Evolutionary conservation across 2,113 vertebrate genomes (phyloP).

Genomic region (Ictidomys tridecemlineatus): DNA sequence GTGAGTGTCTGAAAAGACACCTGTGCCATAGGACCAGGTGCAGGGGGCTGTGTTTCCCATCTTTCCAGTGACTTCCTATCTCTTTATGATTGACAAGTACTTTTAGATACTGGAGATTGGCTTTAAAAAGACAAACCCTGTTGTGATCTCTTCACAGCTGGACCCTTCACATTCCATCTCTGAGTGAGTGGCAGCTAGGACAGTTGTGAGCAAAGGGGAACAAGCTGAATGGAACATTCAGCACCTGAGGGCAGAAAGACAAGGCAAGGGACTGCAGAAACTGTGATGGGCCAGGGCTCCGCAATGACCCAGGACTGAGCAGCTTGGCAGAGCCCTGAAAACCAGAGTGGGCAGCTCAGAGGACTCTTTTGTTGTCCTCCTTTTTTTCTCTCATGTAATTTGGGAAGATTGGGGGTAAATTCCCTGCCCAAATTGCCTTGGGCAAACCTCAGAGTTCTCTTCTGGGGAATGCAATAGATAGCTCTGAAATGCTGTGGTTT

Average conservation of each 20-base stretch:
- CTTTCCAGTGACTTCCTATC: conserved; percentile 48
- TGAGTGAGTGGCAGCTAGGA: neutral
- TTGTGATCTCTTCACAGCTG: conserved; percentile 28
- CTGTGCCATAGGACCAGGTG: neutral
- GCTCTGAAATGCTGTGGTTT: neutral
- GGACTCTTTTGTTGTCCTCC: neutral
- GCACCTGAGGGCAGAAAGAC: neutral
- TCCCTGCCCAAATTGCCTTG: neutral
- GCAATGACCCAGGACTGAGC: fast-evolving
- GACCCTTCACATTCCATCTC: neutral
- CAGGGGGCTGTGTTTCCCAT: neutral
- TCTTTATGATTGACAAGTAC: neutral
- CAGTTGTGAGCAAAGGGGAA: neutral
- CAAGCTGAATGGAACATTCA: neutral
- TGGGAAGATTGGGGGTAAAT: neutral
- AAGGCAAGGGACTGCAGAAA: neutral
- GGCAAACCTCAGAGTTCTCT: neutral
- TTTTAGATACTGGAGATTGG: neutral
- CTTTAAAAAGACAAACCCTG: conserved; percentile 15
- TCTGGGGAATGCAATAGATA: neutral
- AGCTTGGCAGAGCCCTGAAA: neutral
- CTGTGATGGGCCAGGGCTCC: neutral
- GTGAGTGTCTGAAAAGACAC: neutral
- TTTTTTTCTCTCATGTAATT: conserved; percentile 5
- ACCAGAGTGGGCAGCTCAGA: neutral